Evolutionary conservation across 2,797 vertebrate genomes (phyloP), one percentile per base, ranked within the genome.

Genomic region (Lophius americanus): DNA sequence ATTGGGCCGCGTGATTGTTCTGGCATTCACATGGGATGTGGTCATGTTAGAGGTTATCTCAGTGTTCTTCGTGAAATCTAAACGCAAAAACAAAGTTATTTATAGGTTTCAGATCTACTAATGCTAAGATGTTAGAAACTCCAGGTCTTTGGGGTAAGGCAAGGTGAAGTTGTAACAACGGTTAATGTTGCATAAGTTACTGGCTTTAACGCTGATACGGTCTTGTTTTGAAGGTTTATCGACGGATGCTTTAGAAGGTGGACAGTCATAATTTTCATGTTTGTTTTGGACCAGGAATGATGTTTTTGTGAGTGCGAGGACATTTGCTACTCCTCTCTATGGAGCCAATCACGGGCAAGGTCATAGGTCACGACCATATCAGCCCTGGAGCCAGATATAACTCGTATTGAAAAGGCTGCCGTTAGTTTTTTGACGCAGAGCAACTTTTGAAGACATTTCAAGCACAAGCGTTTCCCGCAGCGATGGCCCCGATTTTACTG

Each of bases 401-500:
- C 3, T 49, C 3, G 12, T 12, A 49, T 60, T 75, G 50, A 41
- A 49, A 64, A 9, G 11, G 23, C 23, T 23, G 23, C 23, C 1
- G 23, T 23, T 23, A 23, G 23, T 23, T 33, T 74, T 42, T 76
- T 51, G 44, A 39, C 32, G 23, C 36, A 44, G 12, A 62, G 36
- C 23, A 54, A 57, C 10, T 38, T 81, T 67, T 60, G 33, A 64
- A 68, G 38, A 73, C 3, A 6, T 72, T 67, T 64, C 38, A 37
- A 58, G 48, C 51, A 59, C 35, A 7, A 75, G 62, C 51, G 9
- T 53, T 51, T 58, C 8, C 61, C 51, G 47, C 53, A 85, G 65
- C 44, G 64, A 95, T 94, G 94, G 81, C 91, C 62, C 90, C 83
- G 0, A 94, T 94, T 89, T 78, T 94, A 70, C 79, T 92, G 1